A percentile compares a stretch with the other conserved stretches of the same genome.
These are phyloP conservation scores for Archaeoteleia sp. DNA, from an alignment of 2,888 invertebrate species.

Conservation along the genomic window DNA sequence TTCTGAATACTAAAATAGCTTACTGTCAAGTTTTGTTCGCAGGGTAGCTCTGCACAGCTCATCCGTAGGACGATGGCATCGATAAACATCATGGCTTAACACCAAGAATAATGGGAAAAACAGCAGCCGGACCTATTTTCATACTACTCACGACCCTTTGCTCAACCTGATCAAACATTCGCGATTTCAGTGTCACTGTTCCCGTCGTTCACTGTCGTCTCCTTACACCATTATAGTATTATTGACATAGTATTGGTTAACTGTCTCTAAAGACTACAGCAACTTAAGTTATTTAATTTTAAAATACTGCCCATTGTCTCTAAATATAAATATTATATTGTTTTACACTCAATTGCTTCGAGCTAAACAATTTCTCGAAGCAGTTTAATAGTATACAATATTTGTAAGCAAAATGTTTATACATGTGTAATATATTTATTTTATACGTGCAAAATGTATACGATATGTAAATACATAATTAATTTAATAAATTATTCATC, in stretches of 20 bases:
- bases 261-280: too few species aligned
- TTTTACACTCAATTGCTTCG: too few species aligned
- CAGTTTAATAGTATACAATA: too few species aligned
- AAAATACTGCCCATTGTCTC: too few species aligned
- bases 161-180: constrained; percentile 53
- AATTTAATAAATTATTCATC: too few species aligned
- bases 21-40: constrained; percentile 25
- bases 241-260: not conserved
- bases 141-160: constrained; percentile 50
- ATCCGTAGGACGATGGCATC: constrained; percentile 44
- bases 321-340: too few species aligned
- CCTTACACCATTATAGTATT: not conserved
- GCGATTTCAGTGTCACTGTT: constrained; percentile 26
- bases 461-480: too few species aligned
- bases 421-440: too few species aligned
- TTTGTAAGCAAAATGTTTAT: too few species aligned
- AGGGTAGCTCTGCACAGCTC: constrained; percentile 26
- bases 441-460: too few species aligned
- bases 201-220: not conserved
- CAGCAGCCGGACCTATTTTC: constrained; percentile 63
- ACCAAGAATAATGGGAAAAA: constrained; percentile 64
- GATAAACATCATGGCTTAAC: constrained; percentile 50
- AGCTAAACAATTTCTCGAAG: too few species aligned
- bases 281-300: too few species aligned
- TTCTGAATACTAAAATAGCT: constrained; percentile 33